Base-by-base conservation (phyloP, 2,888 invertebrate species). In the Drosophila paracracens region DNA sequence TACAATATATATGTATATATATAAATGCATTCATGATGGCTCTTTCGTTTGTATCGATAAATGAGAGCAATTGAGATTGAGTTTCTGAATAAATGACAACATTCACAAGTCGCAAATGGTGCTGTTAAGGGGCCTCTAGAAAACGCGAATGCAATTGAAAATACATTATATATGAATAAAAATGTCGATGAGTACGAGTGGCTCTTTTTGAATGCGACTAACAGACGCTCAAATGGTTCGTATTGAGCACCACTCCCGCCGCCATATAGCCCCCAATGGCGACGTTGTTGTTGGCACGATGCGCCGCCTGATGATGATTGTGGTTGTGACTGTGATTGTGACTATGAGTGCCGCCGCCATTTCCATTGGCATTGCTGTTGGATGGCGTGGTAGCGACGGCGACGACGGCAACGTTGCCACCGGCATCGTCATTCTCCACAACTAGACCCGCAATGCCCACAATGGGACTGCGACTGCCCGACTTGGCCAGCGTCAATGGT, bases 191-290 rank as follows among this genome's bases (percentile, higher is more conserved):
- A 40, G 11, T 51, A 25, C 46, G 31, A 57, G 25, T 62, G 78
- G 77, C 18, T 29, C n/a, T n/a, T 4, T 36, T 35, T 56, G 21
- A 53, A 25, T 35, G 35, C 10, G 33, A 35, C 92, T 93, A 93
- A 92, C 93, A 93, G 80, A 93, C 92, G 77, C 89, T 93, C 81
- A 93, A 87, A 85, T 92, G 93, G 69, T 91, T 93, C 62, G 93
- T 91, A 73, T 92, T 93, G 61, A 93, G 87, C 33, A 93, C 93
- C 61, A 93, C 92, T 5, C 93, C 93, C n/a, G 92, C 90, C 18
- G 92, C 90, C 90, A 92, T 91, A 53, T 93, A 93, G 38, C 90
- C 92, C 6, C 74, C 83, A 40, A 81, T 79, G 50, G 89, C 82
- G 67, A 91, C 91, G 69, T 89, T 91, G 70, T 89, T 88, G 68